A percentile compares a stretch with the other conserved stretches of the same genome.
Evolutionary conservation across 2,797 vertebrate species (phyloP).

Genomic region (Neosilurus mollespiculum): DNA sequence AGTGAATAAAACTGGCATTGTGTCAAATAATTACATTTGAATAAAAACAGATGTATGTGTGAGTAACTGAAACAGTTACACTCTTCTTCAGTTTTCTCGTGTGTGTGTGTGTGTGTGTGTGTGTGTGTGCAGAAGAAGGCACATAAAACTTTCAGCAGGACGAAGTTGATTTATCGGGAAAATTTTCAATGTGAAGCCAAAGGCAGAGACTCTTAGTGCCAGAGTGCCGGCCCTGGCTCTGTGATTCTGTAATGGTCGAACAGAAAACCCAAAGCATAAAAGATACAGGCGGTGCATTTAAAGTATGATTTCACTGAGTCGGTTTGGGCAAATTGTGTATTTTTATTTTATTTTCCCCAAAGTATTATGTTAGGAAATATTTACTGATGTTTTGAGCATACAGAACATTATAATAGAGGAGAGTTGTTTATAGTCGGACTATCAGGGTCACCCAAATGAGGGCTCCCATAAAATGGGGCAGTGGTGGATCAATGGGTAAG

Average conservation of each 20-base stretch:
- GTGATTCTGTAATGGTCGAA: slow-evolving; percentile 36
- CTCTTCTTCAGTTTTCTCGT: background rate
- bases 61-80: background rate
- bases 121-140: background rate
- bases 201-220: slow-evolving; percentile 2
- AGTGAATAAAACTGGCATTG: slow-evolving; percentile 1
- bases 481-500: too few relatives aligned
- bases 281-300: background rate
- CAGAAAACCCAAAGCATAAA: slow-evolving; percentile 11
- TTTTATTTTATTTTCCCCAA: too few relatives aligned
- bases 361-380: too few relatives aligned
- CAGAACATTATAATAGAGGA: too few relatives aligned
- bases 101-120: slow-evolving; percentile 4
- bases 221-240: background rate
- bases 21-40: background rate
- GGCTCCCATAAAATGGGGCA: too few relatives aligned
- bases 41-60: background rate
- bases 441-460: too few relatives aligned
- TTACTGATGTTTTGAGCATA: too few relatives aligned
- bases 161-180: slow-evolving; percentile 55
- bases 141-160: slow-evolving; percentile 46
- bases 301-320: background rate
- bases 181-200: slow-evolving; percentile 44
- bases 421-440: too few relatives aligned
- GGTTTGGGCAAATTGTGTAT: too few relatives aligned